Percentiles rank a stretch among this genome's conserved stretches.
Conservation (phyloP, 1,140 invertebrate genomes). For the Armadillidium nasatum region DNA sequence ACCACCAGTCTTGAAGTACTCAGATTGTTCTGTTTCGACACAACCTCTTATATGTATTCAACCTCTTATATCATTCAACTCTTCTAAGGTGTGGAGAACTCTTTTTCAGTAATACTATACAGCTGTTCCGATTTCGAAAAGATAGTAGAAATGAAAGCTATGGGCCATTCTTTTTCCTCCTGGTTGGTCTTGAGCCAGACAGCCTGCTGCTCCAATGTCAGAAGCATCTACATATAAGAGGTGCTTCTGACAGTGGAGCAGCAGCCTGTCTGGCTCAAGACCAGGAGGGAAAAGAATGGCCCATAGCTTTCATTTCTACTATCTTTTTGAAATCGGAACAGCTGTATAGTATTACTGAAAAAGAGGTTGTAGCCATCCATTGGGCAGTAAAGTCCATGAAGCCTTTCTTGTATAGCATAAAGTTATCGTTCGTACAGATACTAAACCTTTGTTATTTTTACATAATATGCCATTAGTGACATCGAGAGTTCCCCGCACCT, state of each 20-base stretch:
- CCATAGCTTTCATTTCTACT: not conserved
- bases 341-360: not conserved
- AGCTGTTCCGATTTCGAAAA: too few relatives aligned
- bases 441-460: not conserved
- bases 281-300: not conserved
- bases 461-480: conserved; percentile 12
- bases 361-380: not conserved
- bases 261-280: not conserved
- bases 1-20: not conserved
- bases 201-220: too few relatives aligned
- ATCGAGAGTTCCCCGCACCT: not conserved
- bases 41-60: too few relatives aligned
- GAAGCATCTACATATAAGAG: too few relatives aligned
- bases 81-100: too few relatives aligned
- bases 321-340: not conserved
- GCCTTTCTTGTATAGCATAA: conserved; percentile 4
- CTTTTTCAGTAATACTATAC: too few relatives aligned
- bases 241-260: not conserved
- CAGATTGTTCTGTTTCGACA: not conserved
- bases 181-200: too few relatives aligned
- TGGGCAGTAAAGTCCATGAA: conserved; percentile 1
- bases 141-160: too few relatives aligned
- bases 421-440: conserved; percentile 6
- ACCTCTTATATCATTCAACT: too few relatives aligned
- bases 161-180: too few relatives aligned